Percentiles rank a stretch among this genome's conserved stretches.
Evolutionary conservation across 2,888 invertebrate species (phyloP).

Genomic region (Metacarcinus magister): DNA sequence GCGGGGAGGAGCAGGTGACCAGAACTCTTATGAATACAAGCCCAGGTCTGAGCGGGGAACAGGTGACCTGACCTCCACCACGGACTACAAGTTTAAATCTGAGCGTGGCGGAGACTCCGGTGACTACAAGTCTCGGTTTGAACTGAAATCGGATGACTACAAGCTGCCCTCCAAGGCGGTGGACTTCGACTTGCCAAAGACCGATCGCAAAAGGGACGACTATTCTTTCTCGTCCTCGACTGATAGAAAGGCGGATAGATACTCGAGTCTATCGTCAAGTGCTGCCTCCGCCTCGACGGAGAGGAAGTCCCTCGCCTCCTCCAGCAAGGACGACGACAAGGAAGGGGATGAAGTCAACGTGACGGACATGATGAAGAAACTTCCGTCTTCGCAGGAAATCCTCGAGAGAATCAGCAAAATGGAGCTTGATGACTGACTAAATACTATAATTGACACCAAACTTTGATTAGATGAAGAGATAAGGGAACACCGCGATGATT

Average conservation of each 20-base stretch:
- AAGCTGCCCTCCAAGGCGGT: constrained; percentile 58
- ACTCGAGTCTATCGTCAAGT: constrained; percentile 57
- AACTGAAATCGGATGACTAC: constrained; percentile 56
- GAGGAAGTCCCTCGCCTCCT: constrained; percentile 46
- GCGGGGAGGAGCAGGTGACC: neutral
- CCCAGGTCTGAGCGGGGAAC: neutral
- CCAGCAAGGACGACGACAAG: constrained; percentile 51
- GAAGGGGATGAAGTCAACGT: constrained; percentile 77
- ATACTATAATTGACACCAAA: constrained; percentile 63
- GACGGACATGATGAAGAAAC: constrained; percentile 80
- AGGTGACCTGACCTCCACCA: neutral
- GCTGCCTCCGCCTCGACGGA: constrained; percentile 26
- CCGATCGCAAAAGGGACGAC: constrained; percentile 70
- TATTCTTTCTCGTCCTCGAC: constrained; percentile 68
- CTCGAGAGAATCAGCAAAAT: constrained; percentile 81
- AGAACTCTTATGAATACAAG: neutral
- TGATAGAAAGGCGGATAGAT: constrained; percentile 62
- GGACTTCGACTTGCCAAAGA: constrained; percentile 67
- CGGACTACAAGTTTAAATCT: neutral
- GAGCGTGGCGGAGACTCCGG: neutral
- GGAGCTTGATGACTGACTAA: constrained; percentile 80
- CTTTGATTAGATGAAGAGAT: constrained; percentile 8
- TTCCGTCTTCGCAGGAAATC: constrained; percentile 81
- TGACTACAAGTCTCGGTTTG: constrained; percentile 31
- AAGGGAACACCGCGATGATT: neutral